Percentiles rank a stretch among this genome's conserved stretches.
These are phyloP conservation scores for Xanthorhoe spadicearia DNA, from an alignment of 2,888 invertebrate species.

Conservation along the genomic window DNA sequence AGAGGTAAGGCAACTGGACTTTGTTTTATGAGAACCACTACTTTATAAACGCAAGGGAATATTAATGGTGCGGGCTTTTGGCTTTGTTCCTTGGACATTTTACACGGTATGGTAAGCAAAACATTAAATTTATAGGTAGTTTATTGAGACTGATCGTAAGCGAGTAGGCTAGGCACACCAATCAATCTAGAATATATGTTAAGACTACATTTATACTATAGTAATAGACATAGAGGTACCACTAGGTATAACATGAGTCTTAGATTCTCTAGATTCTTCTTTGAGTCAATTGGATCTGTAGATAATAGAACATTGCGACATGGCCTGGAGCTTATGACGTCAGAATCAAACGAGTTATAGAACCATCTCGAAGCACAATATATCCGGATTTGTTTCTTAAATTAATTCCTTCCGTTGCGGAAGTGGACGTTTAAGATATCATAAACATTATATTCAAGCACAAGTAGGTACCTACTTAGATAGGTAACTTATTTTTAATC, in stretches of 20 bases:
- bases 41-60: no score
- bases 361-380: neutral
- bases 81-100: no score
- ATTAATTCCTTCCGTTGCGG: constrained; percentile 20
- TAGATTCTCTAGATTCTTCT: neutral
- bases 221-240: no score
- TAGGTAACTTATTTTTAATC: neutral
- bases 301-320: neutral
- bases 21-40: neutral
- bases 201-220: no score
- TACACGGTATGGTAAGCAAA: no score
- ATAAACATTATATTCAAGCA: constrained; percentile 4
- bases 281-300: neutral
- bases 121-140: no score
- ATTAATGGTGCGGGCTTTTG: no score
- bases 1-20: neutral
- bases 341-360: constrained; percentile 5
- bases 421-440: constrained; percentile 11
- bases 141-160: no score
- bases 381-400: constrained; percentile 19
- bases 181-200: no score
- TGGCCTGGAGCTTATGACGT: neutral
- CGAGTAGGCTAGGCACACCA: no score
- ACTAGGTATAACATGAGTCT: no score
- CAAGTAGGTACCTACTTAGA: neutral